These are phyloP conservation scores for Fistularia commersonii DNA, from an alignment of 2,797 vertebrate species.

Conservation along the genomic window DNA sequence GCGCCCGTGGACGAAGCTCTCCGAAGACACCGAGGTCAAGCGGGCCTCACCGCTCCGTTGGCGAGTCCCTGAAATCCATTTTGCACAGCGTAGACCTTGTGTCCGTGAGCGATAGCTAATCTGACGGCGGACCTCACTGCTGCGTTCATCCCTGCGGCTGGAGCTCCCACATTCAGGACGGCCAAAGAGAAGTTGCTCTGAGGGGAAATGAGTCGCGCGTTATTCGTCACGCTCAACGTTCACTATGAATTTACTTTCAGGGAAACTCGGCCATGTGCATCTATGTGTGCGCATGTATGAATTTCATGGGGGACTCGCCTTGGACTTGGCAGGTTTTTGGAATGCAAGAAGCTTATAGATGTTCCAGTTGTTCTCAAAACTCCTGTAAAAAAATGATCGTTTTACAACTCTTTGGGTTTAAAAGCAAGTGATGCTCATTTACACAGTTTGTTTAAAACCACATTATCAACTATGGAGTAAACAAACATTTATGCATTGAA, in stretches of 20 bases:
- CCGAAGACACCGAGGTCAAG: background rate
- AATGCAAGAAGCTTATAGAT: conserved; percentile 89
- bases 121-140: conserved; percentile 88
- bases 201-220: background rate
- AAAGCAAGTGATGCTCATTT: background rate
- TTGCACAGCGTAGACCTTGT: conserved; percentile 82
- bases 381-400: conserved; percentile 72
- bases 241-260: background rate
- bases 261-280: too few relatives aligned
- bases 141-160: conserved; percentile 91
- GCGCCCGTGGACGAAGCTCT: too few relatives aligned
- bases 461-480: too few relatives aligned
- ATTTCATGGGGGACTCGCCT: conserved; percentile 64
- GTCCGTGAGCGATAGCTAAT: conserved; percentile 81
- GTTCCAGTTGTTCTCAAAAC: conserved; percentile 96
- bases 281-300: too few relatives aligned
- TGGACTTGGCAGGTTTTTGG: conserved; percentile 76
- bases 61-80: conserved; percentile 92
- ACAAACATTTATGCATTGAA: background rate
- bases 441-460: background rate
- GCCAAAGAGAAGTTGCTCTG: conserved; percentile 87
- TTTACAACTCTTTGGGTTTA: conserved; percentile 7
- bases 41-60: conserved; percentile 76
- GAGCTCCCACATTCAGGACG: conserved; percentile 91
- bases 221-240: background rate